Evolutionary conservation across 1,140 invertebrate genomes (phyloP), one percentile per base, ranked within the genome.

Genomic region (Zaprionus nigranus): DNA sequence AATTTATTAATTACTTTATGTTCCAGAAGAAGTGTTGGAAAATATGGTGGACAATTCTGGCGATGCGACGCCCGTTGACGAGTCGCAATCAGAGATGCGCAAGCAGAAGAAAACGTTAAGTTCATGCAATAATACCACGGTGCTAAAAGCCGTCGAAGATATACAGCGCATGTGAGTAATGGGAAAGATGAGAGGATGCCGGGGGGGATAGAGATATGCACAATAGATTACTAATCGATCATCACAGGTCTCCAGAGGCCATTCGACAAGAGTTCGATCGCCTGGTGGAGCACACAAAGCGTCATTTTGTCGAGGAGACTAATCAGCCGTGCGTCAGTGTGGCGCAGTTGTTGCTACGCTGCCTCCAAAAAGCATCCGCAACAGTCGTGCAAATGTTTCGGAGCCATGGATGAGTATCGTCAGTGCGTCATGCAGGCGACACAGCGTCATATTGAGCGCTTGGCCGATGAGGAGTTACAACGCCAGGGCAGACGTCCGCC

Each of bases 101-200:
- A 40, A 5, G 3, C 12, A 22, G 15, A 60, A 26, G 22, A 34
- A 43, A 36, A 12, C 5, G 20, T 24, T 9, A 4, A 63, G 13
- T 54, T 62, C 17, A 30, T 9, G 30, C 30, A 9, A 61, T 60
- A 34, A 7, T 30, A 15, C 64, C 6, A 69, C 51, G 13, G 15
- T 79, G 1, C 43, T 83, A 5, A 73, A 46, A 2, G 79, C 77
- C 54, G 53, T 81, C 3, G 65, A 81, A 49, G 82, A 86, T 12
- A 82, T 86, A 15, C 82, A 86, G 53, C 66, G 79, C 56, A 28
- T 86, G 83, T 86, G 20, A 82, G 82, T 80, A 11, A 9, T 34
- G 30, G 30, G 30, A 9, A 11, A 11, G 9, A 30, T 30, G 30
- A 11, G 9, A 11, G 3, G 26, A 7, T 6, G 26, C 5, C 26